Base-by-base conservation (phyloP, 2,888 invertebrate genomes). In the Amorpha juglandis region DNA sequence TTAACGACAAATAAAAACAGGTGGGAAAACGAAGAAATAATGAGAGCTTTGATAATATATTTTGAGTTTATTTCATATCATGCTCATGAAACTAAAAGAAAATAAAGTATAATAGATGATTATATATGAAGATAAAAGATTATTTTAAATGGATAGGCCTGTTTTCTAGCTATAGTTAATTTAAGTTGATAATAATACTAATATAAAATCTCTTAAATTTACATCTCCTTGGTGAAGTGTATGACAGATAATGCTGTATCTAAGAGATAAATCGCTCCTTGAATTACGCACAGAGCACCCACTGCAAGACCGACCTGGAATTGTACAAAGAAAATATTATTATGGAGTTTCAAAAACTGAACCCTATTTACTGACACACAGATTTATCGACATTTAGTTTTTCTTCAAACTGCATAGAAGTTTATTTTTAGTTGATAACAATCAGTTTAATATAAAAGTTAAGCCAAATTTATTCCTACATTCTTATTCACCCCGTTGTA, bases 231-330 rank as follows among this genome's bases (percentile, higher is more conserved):
- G 42, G 95, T 95, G 82, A 94, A 96, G 78, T 96, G 96, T 78
- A 97, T 94, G 78, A 96, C 95, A 38, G 97, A 95, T 47, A 98
- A 86, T 0, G 97, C 96, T 0, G 96, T 95, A 77, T 98, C 98
- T n/a, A 97, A 85, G 9, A 98, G 89, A 82, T 97, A 98, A 0
- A 96, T 94, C 0, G 97, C 97, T 12, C 97, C 97, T 77, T 96
- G 95, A 73, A 98, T 94, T 63, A 98, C 95, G 83, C 97, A 97
- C 19, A 98, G 90, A 2, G 97, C 94, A 12, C 98, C 98, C 74
- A 98, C 92, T 0, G 97, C 97, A 63, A 98, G 88, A 68, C 98
- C 98, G 47, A 97, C 95, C 95, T 95, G 86, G 53, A 50, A 67
- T 52, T 45, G 45, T 63, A 9, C 6, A 27, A 47, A 48, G 6